Conservation (phyloP, 2,888 invertebrate species). For the Ephialtes manifestator region DNA sequence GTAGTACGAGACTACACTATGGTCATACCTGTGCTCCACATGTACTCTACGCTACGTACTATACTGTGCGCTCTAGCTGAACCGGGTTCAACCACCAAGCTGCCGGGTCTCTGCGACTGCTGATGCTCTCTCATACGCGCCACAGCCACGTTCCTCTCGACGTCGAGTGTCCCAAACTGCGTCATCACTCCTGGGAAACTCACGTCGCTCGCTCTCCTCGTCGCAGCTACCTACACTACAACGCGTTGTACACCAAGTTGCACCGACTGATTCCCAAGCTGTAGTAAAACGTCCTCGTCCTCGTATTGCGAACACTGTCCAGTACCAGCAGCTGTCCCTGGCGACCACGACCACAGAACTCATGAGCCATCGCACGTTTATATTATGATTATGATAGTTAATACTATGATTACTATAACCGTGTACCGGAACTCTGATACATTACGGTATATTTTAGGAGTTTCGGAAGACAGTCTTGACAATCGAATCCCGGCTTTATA, state of each 20-base stretch:
- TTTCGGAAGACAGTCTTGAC: constrained; percentile 6
- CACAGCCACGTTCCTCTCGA: constrained; percentile 35
- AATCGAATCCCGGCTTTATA: not conserved
- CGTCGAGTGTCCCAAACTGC: constrained; percentile 60
- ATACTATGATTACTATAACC: constrained; percentile 8
- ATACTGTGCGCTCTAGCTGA: constrained; percentile 1
- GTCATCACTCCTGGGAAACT: constrained; percentile 60
- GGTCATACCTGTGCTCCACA: constrained; percentile 26
- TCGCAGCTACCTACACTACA: not conserved
- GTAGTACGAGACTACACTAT: constrained; percentile 41
- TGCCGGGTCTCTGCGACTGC: constrained; percentile 30
- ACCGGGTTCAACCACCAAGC: constrained; percentile 47
- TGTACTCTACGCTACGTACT: not conserved
- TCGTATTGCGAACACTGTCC: constrained; percentile 27
- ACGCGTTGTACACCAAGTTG: constrained; percentile 29
- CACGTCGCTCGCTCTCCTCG: constrained; percentile 38
- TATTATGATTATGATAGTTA: constrained; percentile 9
- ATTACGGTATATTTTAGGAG: not conserved
- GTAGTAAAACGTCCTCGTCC: constrained; percentile 44
- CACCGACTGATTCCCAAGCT: constrained; percentile 10
- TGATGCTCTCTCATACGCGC: constrained; percentile 43
- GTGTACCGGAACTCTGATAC: constrained; percentile 13
- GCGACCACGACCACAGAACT: not conserved
- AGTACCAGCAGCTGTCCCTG: not conserved
- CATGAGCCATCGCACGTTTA: not conserved